Base-by-base conservation (phyloP, 2,113 vertebrate species). In the Tringa solitaria region DNA sequence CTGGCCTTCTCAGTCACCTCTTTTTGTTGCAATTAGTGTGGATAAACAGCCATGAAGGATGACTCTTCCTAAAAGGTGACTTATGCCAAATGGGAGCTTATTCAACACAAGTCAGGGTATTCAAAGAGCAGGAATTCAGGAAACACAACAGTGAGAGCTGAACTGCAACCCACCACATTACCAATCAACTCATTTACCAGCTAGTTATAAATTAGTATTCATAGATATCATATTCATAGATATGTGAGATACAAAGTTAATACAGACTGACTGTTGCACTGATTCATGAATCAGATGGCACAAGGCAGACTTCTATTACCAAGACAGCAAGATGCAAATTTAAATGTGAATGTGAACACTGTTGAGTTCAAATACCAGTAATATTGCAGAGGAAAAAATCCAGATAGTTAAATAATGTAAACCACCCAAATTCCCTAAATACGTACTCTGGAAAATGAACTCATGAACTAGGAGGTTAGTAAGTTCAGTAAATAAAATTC, bases 321-420 rank as follows among this genome's bases (percentile, higher is more conserved):
- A 50, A 64, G 56, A 21, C 17, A 64, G 8, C 20, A 78, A 54
- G 14, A 82, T 16, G 8, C 9, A 82, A 76, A 74, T 39, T 51
- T 60, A 64, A 50, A 51, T 4, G 10, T 18, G 27, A 93, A 33
- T 76, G 43, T 19, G 10, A 77, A 87, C 26, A 72, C 13, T 10
- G 59, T 3, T 37, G 4, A 76, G 28, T 39, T 61, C 16, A 83
- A 72, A 72, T 5, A 10, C 3, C 2, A 63, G 21, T n/a, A 83
- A 73, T 18, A 65, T 0, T 2, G 1, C 0, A 3, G 3, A 5
- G 3, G 17, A 17, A 32, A 53, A 33, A 77, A 35, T 11, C 6
- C 24, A 63, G 4, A 33, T 22, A 53, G 3, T 46, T 77, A 63
- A 70, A 26, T 33, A 54, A 50, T 5, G 18, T 43, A 37, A 74